Conservation (phyloP, 2,888 invertebrate genomes). For the Slavum lentiscoides region DNA sequence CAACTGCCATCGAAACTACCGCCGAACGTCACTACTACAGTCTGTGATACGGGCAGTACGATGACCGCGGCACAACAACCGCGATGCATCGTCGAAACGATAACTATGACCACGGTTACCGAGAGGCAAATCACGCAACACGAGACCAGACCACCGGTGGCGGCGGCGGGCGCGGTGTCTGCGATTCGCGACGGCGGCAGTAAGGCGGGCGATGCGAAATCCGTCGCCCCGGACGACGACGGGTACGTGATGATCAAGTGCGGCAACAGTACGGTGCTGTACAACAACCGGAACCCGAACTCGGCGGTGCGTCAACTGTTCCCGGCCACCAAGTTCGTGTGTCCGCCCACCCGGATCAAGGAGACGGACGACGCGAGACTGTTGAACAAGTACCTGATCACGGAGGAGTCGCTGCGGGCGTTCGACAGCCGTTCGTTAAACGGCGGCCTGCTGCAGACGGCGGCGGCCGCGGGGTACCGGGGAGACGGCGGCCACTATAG, state of each 20-base stretch:
- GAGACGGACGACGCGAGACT: constrained; percentile 56
- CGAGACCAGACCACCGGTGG: constrained; percentile 58
- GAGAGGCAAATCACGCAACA: constrained; percentile 66
- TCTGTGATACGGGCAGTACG: constrained; percentile 21
- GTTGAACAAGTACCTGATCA: constrained; percentile 65
- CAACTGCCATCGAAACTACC: constrained; percentile 17
- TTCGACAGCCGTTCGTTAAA: constrained; percentile 62
- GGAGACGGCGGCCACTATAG: constrained; percentile 44
- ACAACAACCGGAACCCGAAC: constrained; percentile 61
- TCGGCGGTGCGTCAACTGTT: constrained; percentile 84
- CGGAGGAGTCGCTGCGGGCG: constrained; percentile 75
- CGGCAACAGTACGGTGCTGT: constrained; percentile 58
- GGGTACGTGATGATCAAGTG: constrained; percentile 54
- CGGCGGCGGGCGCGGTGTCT: neutral
- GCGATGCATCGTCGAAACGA: constrained; percentile 68
- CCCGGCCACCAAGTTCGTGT: constrained; percentile 67
- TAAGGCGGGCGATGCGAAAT: constrained; percentile 37
- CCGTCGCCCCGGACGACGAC: constrained; percentile 59
- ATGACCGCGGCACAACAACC: constrained; percentile 24
- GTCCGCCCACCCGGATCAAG: constrained; percentile 66
- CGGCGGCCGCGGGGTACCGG: neutral
- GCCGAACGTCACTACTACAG: constrained; percentile 6
- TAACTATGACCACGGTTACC: constrained; percentile 71
- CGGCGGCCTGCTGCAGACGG: neutral
- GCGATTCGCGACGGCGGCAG: constrained; percentile 54